A percentile compares a stretch with the other conserved stretches of the same genome.
phyloP scores from a whole-genome alignment of 2,113 vertebrate genomes.

The Callospermophilus lateralis region DNA sequence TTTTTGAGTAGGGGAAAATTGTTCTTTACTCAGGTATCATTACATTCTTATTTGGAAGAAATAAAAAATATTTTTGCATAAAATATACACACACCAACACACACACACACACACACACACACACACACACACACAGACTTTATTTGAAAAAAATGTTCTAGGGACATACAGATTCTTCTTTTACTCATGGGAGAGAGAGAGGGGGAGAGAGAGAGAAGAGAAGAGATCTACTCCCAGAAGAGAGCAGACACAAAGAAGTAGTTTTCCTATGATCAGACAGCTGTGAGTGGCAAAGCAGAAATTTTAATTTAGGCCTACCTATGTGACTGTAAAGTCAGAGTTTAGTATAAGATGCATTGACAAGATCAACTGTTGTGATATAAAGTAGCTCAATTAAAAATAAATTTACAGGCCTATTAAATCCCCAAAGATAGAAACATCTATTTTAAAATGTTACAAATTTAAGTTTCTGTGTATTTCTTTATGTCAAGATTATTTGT shows the following conservation, averaged over 20 bases:
- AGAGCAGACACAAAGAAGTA: background rate
- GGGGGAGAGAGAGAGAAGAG: background rate
- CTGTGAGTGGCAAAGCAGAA: background rate
- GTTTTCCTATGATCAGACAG: background rate
- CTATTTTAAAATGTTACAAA: background rate
- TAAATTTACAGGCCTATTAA: background rate
- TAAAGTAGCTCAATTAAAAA: background rate
- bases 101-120: background rate
- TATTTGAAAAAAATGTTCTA: background rate
- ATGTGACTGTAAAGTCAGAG: background rate
- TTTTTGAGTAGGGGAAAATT: background rate
- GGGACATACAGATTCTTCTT: background rate
- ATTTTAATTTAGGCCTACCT: background rate
- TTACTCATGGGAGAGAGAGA: too few relatives aligned
- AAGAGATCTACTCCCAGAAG: background rate
- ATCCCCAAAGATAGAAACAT: background rate
- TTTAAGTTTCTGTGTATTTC: background rate
- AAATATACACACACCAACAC: background rate
- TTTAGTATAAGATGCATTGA: constrained; percentile 28
- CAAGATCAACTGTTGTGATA: background rate
- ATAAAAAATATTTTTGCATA: background rate
- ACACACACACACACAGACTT: background rate
- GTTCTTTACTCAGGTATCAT: background rate
- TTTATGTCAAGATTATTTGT: background rate
- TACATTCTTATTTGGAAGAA: background rate